These are phyloP conservation scores for Apoda limacodes DNA, from an alignment of 2,888 invertebrate species.

Conservation along the genomic window DNA sequence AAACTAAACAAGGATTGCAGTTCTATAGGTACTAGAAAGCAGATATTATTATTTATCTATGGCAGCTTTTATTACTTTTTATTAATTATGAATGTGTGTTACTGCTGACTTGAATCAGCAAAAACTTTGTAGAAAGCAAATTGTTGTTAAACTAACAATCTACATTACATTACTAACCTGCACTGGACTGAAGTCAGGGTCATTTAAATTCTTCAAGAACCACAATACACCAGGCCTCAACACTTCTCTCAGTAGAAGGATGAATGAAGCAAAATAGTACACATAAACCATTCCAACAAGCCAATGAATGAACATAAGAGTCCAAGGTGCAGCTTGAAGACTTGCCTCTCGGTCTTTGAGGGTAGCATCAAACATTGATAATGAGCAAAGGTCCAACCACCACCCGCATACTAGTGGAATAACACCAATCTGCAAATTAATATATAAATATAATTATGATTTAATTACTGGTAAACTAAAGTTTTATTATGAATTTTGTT, in stretches of 20 bases:
- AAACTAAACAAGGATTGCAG: too few relatives aligned
- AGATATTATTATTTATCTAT: too few relatives aligned
- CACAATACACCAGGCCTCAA: constrained; percentile 96
- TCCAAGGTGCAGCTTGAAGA: constrained; percentile 92
- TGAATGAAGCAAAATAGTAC: constrained; percentile 98
- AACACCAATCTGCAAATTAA: constrained; percentile 94
- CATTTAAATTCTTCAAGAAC: constrained; percentile 98
- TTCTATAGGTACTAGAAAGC: too few relatives aligned
- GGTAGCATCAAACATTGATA: constrained; percentile 91
- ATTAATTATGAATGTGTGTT: too few relatives aligned
- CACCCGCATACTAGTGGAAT: constrained; percentile 97
- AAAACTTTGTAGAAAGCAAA: constrained; percentile 1
- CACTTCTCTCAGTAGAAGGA: constrained; percentile 91
- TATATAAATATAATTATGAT: too few relatives aligned
- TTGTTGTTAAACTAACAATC: background rate
- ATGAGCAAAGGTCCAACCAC: constrained; percentile 98
- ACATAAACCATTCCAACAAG: constrained; percentile 99
- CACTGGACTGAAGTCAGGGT: constrained; percentile 99
- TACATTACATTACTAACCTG: constrained; percentile 72
- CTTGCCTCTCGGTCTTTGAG: constrained; percentile 89
- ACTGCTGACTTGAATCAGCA: too few relatives aligned
- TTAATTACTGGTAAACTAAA: too few relatives aligned
- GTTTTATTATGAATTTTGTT: too few relatives aligned
- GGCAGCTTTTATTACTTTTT: too few relatives aligned
- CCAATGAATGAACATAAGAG: constrained; percentile 99